Evolutionary conservation across 2,113 vertebrate species (phyloP), one percentile per base, ranked within the genome.

Genomic region (Onychorhynchus coronatus): DNA sequence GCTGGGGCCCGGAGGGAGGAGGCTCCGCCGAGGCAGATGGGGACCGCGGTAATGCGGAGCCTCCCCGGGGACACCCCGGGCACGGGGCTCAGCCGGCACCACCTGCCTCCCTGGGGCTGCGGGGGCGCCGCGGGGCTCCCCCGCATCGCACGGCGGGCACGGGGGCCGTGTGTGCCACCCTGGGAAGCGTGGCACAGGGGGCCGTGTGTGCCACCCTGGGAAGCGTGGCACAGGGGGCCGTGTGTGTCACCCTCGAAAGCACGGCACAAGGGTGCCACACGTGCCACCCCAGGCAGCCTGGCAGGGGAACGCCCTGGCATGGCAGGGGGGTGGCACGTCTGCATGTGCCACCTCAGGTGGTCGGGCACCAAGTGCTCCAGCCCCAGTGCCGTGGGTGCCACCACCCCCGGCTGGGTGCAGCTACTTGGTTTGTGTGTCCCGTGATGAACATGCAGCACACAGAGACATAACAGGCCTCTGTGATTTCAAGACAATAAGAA

Each of bases 21-120:
- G 89, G 87, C 37, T 30, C 65, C 19, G 68, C 81, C 56, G 14
- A 81, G 91, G 94, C 95, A 97, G 95, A 95, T 97, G 96, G 97
- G 94, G 83, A 94, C 81, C 46, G 82, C n/a, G 47, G 89, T 88
- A 81, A 93, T 55, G 93, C 85, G 7, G 79, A 19, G 30, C 50
- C 42, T 96, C 93, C 95, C 95, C 58, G 71, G 89, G 95, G 97
- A 84, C 71, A 47, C 1, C 12, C 0, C 53, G 71, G 78, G 1
- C 87, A 11, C 37, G 46, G 74, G 70, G 55, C 88, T 22, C 55
- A 35, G 88, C 71, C 78, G 4, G 78, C 88, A 47, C 88, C 88
- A 90, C 88, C 88, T 90, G 88, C 79, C 78, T 55, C 71, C 42
- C 63, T 3, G 8, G 79, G 70, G 78, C 53, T 22, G 12, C 80